Percentiles rank a stretch among this genome's conserved stretches.
phyloP scores from a whole-genome alignment of 2,113 vertebrate species.

The Anas platyrhynchos region DNA sequence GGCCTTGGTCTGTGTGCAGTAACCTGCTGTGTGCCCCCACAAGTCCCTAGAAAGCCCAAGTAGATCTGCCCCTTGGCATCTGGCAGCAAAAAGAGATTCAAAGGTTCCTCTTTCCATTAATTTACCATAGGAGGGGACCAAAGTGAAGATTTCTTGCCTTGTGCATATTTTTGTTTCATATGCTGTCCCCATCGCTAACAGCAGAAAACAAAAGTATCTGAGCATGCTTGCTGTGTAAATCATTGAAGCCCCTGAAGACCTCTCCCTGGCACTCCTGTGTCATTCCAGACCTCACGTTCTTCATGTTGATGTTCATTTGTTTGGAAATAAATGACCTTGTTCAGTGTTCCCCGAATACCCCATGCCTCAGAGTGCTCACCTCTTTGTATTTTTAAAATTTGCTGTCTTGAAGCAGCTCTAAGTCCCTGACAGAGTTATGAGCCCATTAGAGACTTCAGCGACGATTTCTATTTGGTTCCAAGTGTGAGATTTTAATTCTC shows the following conservation, averaged over 20 bases:
- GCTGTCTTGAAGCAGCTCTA: neutral
- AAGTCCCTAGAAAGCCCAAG: neutral
- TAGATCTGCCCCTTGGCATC: neutral
- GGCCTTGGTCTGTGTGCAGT: neutral
- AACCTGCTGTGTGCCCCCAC: too few species aligned
- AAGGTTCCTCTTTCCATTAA: neutral
- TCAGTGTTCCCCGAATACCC: neutral
- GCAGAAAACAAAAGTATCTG: neutral
- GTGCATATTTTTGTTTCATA: rapidly evolving
- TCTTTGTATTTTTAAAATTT: neutral
- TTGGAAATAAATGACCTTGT: neutral
- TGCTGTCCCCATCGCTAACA: neutral
- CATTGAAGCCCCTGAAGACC: rapidly evolving
- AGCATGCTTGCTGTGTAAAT: neutral
- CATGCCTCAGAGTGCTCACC: neutral
- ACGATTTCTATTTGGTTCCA: neutral
- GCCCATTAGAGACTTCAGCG: neutral
- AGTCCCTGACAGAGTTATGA: neutral
- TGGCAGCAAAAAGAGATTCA: neutral
- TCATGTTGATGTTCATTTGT: neutral
- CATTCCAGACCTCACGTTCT: rapidly evolving
- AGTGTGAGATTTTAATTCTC: neutral
- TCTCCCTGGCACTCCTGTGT: neutral
- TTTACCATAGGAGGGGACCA: neutral
- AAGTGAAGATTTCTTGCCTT: neutral